These are phyloP conservation scores for Tetramorium alpestre DNA, from an alignment of 1,140 invertebrate species.

Conservation along the genomic window DNA sequence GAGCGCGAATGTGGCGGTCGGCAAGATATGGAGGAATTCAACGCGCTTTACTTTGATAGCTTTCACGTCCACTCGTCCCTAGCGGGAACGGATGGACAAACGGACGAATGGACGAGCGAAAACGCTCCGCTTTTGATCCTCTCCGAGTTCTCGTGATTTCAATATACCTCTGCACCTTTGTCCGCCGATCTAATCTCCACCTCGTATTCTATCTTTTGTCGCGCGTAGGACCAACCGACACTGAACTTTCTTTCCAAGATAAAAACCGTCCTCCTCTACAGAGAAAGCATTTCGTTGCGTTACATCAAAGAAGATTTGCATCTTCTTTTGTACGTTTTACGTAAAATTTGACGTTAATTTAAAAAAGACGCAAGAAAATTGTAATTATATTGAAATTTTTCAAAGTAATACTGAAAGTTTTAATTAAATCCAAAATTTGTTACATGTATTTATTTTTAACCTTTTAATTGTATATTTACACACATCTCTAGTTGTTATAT, in stretches of 20 bases:
- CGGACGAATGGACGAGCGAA: background rate
- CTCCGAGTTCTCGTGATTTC: constrained; percentile 9
- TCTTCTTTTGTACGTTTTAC: background rate
- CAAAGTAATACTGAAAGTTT: background rate
- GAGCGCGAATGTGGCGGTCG: background rate
- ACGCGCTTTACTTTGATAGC: constrained; percentile 23
- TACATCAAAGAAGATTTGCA: background rate
- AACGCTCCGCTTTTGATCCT: constrained; percentile 29
- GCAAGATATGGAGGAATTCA: constrained; percentile 22
- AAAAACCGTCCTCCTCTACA: background rate
- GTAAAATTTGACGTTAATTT: background rate
- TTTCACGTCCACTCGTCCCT: constrained; percentile 31
- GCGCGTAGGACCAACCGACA: background rate
- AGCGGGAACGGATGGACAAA: background rate
- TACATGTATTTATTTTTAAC: background rate
- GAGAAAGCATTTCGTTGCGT: background rate
- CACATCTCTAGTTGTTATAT: background rate
- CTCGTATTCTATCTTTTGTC: constrained; percentile 30
- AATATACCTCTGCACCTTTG: constrained; percentile 15
- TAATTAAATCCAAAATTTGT: background rate
- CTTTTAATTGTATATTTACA: background rate
- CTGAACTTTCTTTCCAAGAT: constrained; percentile 28
- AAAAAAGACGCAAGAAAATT: background rate
- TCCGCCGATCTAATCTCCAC: constrained; percentile 40
- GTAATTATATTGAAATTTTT: background rate